Evolutionary conservation across 2,888 invertebrate genomes (phyloP).

Genomic region (Achlya flavicornis): DNA sequence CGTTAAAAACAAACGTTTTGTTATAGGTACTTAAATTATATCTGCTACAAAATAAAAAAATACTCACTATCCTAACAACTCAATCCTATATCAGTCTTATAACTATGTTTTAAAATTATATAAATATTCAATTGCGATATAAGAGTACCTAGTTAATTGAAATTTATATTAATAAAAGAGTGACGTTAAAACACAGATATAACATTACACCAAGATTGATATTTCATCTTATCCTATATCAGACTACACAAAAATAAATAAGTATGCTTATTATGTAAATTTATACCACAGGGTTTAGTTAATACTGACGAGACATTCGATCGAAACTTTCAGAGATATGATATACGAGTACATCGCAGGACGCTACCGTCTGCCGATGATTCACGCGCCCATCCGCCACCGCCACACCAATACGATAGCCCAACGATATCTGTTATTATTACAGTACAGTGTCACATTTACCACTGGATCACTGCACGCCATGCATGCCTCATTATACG

Average conservation of each 20-base stretch:
- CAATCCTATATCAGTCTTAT: slow-evolving; percentile 79
- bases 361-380: slow-evolving; percentile 17
- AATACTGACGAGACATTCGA: slow-evolving; percentile 77
- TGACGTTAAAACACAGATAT: slow-evolving; percentile 54
- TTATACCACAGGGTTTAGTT: slow-evolving; percentile 74
- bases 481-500: slow-evolving; percentile 15
- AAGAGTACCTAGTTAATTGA: slow-evolving; percentile 38
- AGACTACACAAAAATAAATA: slow-evolving; percentile 65
- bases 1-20: slow-evolving; percentile 51
- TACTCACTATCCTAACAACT: slow-evolving; percentile 47
- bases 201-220: slow-evolving; percentile 60
- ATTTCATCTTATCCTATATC: slow-evolving; percentile 67
- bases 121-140: slow-evolving; percentile 44
- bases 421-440: background rate
- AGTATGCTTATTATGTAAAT: slow-evolving; percentile 62
- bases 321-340: slow-evolving; percentile 74
- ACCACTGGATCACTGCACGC: slow-evolving; percentile 19
- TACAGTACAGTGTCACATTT: background rate
- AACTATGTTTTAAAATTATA: slow-evolving; percentile 68
- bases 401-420: background rate
- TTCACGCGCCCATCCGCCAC: background rate
- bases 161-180: slow-evolving; percentile 46
- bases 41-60: slow-evolving; percentile 37
- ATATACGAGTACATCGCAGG: slow-evolving; percentile 52
- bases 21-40: slow-evolving; percentile 20